Base-by-base conservation (phyloP, 2,797 vertebrate genomes). In the Falco columbarius region DNA sequence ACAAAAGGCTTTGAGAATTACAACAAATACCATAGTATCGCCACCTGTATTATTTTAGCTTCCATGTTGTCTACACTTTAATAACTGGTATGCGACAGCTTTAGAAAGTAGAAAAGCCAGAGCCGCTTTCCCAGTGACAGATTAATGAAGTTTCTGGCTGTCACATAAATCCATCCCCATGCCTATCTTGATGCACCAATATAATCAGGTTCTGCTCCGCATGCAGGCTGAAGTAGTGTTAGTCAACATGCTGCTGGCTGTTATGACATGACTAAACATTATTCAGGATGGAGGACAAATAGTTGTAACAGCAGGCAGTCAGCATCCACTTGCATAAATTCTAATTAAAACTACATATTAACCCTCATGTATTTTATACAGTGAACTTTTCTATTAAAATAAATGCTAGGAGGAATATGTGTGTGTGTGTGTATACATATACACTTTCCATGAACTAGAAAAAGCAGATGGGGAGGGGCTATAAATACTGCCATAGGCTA, bases 251-350 rank as follows among this genome's bases (percentile, higher is more conserved):
- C 54, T 93, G 80, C 62, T 79, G 86, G 46, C 55, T 90, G 49
- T 71, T 66, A 63, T 5, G 72, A 40, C 36, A 27, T 77, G 49
- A 61, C 51, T 93, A 72, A 77, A 58, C 19, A 47, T 71, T 81
- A 68, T 58, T 94, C 58, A 56, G 68, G 52, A 62, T 63, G 44
- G 32, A 89, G 55, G 54, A 74, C 29, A 61, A 74, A 88, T 65
- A 90, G 44, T 54, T 86, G 24, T 12, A 95, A 26, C 88, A 95
- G 66, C 73, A 83, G 66, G 92, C 49, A 73, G 36, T 52, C 76
- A 89, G 22, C 52, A 80, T 67, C 44, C 12, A 1, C 42, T 85
- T 88, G 49, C n/a, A 54, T 15, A 75, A 70, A 80, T 59, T 26
- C 36, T 38, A 67, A 75, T 11, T 51, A 61, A n/a, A 70, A 47